Base-by-base conservation (phyloP, 2,797 vertebrate genomes). In the Microctenopoma steveboyesi region DNA sequence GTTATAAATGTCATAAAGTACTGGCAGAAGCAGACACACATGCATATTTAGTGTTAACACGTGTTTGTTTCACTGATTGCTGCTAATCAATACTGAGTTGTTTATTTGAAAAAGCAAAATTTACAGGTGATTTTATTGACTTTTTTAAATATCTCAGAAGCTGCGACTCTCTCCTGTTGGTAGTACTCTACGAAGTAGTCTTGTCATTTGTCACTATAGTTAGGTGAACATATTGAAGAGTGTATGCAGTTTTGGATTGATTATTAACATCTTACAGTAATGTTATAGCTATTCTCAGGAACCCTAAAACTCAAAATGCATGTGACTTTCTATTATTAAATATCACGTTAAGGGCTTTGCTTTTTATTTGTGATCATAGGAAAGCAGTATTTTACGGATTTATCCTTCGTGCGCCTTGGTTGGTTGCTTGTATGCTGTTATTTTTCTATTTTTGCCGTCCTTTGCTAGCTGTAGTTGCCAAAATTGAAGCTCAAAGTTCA, bases 401-500 rank as follows among this genome's bases (percentile, higher is more conserved):
- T 56, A n/a, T 46, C 27, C 42, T 64, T 33, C 37, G 65, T 28
- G 13, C 51, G 33, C 12, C 6, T 25, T 2, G 14, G 30, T 61
- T 54, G 39, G 49, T 72, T 74, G 42, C 40, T 63, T 39, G 12
- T 69, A n/a, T 37, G 42, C 45, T 76, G 64, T 67, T 50, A 28
- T 22, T 22, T 22, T 22, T 22, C 22, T 22, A 1, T 22, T 22
- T 22, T 22, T 22, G 22, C 22, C 22, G 22, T 22, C 22, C 60
- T 84, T 84, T 78, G 78, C 61, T 85, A 61, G 64, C 60, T 64
- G 46, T 55, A 39, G 35, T 69, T 88, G 74, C 78, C 64, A 72
- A 82, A 83, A 86, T 85, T 81, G 74, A 83, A 82, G 85, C 89
- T 92, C 89, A 93, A 93, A 93, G 92, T 93, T 91, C 90, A 91